Base-by-base conservation (phyloP, 2,888 invertebrate species). In the Oithona nana region DNA sequence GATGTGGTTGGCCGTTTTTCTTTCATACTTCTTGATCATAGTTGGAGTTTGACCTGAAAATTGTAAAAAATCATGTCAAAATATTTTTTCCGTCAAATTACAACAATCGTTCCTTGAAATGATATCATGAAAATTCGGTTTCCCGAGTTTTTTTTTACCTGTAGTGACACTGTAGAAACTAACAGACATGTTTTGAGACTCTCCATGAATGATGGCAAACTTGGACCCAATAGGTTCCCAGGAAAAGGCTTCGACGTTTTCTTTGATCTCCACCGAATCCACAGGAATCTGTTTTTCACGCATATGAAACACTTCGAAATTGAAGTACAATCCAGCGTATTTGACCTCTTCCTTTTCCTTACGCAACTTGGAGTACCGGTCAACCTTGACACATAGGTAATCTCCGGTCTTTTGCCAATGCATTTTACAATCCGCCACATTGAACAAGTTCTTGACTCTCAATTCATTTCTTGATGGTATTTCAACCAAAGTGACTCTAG, bases 381-480 rank as follows among this genome's bases (percentile, higher is more conserved):
- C 88, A 0, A 89, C 86, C 77, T 97, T 95, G 0, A 97, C 95
- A 69, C 97, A 95, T 28, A 99, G 78, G 72, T 93, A 94, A 73
- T 97, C 94, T 0, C 98, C 98, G 28, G 84, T 87, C 74, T 93
- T 93, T 74, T 99, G 98, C 98, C 98, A 98, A 73, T 93, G 93
- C 73, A 99, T 88, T 70, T 93, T 92, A 73, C 95, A 95, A 72
- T 95, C 94, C 1, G 94, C 94, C 0, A 98, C 97, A 66, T 88
- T 94, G 79, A 98, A 98, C 64, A 97, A 77, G 74, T 94, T 97
- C 74, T 95, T 94, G 66, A 88, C 88, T 67, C 94, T 82, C 51
- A 84, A 81, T 76, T 92, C 92, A 58, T 81, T 83, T 64, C 88
- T 84, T 70, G 77, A 54, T 2, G 95, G 95, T 65, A 97, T 81